These are phyloP conservation scores for Marisa cornuarietis DNA, from an alignment of 1,140 invertebrate species.

Conservation along the genomic window DNA sequence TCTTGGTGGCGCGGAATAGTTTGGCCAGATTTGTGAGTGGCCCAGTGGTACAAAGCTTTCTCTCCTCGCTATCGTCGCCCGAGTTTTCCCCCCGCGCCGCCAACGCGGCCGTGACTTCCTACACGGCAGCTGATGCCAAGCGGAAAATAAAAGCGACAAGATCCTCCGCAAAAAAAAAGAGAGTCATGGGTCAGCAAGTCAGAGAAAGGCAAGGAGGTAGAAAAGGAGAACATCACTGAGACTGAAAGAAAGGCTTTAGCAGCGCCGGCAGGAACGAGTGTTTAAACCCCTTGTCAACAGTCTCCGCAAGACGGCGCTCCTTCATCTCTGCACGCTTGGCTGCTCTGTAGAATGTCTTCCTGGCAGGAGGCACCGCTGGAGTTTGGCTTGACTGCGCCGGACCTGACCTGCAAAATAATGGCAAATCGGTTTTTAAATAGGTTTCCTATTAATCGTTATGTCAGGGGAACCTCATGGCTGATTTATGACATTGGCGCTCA, in stretches of 20 bases:
- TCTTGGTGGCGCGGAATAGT: background rate
- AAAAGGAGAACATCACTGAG: background rate
- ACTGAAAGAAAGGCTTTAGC: background rate
- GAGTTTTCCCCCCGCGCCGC: background rate
- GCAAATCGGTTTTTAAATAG: constrained; percentile 7
- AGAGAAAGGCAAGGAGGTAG: background rate
- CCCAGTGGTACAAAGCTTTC: background rate
- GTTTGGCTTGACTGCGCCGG: background rate
- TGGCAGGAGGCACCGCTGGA: background rate
- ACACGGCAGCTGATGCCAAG: background rate
- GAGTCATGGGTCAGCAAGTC: background rate
- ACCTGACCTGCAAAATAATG: background rate
- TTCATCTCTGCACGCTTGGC: background rate
- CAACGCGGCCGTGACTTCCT: background rate
- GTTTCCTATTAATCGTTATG: background rate
- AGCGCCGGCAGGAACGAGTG: background rate
- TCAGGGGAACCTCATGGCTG: background rate
- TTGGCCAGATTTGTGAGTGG: background rate
- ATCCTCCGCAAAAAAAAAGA: background rate
- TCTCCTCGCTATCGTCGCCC: background rate
- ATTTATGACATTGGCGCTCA: background rate
- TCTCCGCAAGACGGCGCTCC: background rate
- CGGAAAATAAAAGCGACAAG: constrained; percentile 1
- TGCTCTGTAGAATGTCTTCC: background rate
- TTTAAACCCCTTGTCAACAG: background rate